Evolutionary conservation across 2,797 vertebrate genomes (phyloP).

Genomic region (Mionectes olivaceus): DNA sequence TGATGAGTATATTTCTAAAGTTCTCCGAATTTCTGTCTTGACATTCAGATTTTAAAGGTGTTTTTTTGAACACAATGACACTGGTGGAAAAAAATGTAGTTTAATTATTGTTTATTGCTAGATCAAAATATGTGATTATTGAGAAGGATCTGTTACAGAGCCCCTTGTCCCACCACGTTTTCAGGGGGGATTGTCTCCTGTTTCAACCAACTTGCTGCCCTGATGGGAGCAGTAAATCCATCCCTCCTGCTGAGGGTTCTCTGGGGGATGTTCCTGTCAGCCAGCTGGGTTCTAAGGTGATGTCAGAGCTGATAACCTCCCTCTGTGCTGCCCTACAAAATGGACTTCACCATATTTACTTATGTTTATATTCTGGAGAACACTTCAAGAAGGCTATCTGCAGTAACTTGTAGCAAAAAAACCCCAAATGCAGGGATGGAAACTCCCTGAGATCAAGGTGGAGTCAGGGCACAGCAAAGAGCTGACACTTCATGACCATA

Average conservation of each 20-base stretch:
- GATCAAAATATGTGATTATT: not conserved
- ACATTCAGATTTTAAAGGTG: not conserved
- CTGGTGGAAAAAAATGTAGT: not conserved
- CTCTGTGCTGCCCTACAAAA: not conserved
- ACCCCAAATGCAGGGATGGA: not conserved
- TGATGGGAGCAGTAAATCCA: not conserved
- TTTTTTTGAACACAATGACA: not conserved
- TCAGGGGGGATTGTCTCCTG: not conserved
- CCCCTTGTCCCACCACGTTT: not conserved
- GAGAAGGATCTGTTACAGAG: not conserved
- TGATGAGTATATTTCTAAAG: not conserved
- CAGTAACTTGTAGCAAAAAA: not conserved
- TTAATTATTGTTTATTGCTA: not conserved
- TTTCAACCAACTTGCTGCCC: accelerated
- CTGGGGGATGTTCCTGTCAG: not conserved
- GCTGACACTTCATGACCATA: not conserved
- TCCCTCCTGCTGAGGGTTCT: not conserved
- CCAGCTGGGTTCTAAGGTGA: not conserved
- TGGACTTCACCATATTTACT: not conserved
- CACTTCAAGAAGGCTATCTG: not conserved
- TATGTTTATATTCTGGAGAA: not conserved
- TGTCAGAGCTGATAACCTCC: not conserved
- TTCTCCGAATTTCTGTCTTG: not conserved
- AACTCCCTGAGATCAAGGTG: not conserved
- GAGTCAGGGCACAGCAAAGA: not conserved